These are phyloP conservation scores for Ormyrus nitidulus DNA, from an alignment of 2,888 invertebrate species.

Conservation along the genomic window DNA sequence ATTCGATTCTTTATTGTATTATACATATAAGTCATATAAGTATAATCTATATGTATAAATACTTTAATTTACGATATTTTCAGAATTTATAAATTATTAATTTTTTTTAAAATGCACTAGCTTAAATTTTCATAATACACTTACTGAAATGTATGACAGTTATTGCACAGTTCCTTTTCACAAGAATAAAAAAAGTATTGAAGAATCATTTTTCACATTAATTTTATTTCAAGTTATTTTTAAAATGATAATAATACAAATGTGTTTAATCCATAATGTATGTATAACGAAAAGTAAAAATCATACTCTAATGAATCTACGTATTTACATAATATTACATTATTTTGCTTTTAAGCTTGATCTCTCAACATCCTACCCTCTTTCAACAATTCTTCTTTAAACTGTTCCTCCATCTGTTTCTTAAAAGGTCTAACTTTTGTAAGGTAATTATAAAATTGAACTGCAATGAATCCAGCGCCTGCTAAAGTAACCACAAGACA, in stretches of 20 bases:
- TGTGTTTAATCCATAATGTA: not conserved
- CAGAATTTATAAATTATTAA: too few relatives aligned
- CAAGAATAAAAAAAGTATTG: too few relatives aligned
- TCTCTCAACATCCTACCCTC: conserved; percentile 51
- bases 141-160: too few relatives aligned
- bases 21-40: too few relatives aligned
- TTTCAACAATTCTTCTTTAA: conserved; percentile 65
- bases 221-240: not conserved
- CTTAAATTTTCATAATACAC: too few relatives aligned
- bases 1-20: too few relatives aligned
- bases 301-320: conserved; percentile 7
- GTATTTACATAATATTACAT: conserved; percentile 29
- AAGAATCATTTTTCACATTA: too few relatives aligned
- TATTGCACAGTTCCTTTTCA: too few relatives aligned
- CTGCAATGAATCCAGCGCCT: not conserved
- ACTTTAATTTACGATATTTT: too few relatives aligned
- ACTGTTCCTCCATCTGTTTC: conserved; percentile 71
- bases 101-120: too few relatives aligned
- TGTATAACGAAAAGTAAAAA: conserved; percentile 13
- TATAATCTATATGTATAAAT: too few relatives aligned
- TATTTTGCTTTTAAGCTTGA: not conserved
- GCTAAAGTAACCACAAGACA: conserved; percentile 25
- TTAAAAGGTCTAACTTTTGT: conserved; percentile 74
- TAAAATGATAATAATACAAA: not conserved
- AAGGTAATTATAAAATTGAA: conserved; percentile 74